These are phyloP conservation scores for Pica pica DNA, from an alignment of 2,113 vertebrate species.

Conservation along the genomic window DNA sequence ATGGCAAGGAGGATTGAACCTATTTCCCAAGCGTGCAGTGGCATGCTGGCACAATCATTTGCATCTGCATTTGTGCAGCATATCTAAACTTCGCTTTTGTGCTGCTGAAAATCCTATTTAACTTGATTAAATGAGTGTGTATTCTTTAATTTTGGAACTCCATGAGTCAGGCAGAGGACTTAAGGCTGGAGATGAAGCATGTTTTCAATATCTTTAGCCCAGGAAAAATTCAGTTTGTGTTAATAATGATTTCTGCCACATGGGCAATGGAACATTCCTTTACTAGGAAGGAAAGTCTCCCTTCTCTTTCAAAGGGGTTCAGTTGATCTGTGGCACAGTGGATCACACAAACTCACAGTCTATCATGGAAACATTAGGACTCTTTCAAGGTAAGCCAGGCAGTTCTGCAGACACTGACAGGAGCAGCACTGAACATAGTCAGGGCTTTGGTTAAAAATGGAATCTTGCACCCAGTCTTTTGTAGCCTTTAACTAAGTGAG, in stretches of 20 bases:
- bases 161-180: neutral
- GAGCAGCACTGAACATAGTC: neutral
- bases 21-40: neutral
- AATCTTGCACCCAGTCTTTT: neutral
- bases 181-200: neutral
- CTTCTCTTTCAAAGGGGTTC: neutral
- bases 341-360: neutral
- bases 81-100: neutral
- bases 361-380: neutral
- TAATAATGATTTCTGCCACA: neutral
- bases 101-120: neutral
- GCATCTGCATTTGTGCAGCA: neutral
- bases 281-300: neutral
- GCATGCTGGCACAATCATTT: neutral
- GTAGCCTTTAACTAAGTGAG: neutral
- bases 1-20: neutral
- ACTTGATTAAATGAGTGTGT: neutral
- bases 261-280: neutral
- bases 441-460: neutral
- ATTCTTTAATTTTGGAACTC: neutral
- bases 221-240: neutral
- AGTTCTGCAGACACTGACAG: neutral
- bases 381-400: neutral
- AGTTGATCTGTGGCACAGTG: neutral
- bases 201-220: neutral